Percentiles rank a stretch among this genome's conserved stretches.
These are phyloP conservation scores for Tricholaema leucomelas DNA, from an alignment of 2,113 vertebrate species.

Conservation along the genomic window DNA sequence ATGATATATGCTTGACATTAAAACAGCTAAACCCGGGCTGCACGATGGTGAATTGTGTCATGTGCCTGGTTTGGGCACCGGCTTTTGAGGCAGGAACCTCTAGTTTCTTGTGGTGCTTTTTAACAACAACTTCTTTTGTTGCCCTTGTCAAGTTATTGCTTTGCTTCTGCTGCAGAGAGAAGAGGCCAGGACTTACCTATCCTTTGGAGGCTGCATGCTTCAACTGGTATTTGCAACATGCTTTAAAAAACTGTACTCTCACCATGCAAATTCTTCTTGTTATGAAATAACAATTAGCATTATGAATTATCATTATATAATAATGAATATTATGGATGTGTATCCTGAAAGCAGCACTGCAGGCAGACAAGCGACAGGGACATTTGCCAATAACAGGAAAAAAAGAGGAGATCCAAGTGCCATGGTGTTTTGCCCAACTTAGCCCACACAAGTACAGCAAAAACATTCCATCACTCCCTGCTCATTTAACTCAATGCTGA, in stretches of 20 bases:
- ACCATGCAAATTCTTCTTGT: not conserved
- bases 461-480: not conserved
- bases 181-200: not conserved
- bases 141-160: not conserved
- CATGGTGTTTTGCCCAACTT: not conserved
- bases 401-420: not conserved
- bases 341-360: not conserved
- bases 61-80: not conserved
- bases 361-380: not conserved
- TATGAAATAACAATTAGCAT: not conserved
- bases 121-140: not conserved
- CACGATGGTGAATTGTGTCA: not conserved
- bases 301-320: not conserved
- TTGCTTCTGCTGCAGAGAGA: not conserved
- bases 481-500: not conserved
- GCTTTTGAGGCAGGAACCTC: not conserved
- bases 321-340: no score
- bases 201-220: not conserved
- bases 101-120: not conserved
- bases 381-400: not conserved
- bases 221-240: not conserved
- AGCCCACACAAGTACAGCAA: not conserved
- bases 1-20: slow-evolving; percentile 29
- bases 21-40: not conserved
- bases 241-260: not conserved